Evolutionary conservation across 1,140 invertebrate species (phyloP).

Genomic region (Tachypleus tridentatus): DNA sequence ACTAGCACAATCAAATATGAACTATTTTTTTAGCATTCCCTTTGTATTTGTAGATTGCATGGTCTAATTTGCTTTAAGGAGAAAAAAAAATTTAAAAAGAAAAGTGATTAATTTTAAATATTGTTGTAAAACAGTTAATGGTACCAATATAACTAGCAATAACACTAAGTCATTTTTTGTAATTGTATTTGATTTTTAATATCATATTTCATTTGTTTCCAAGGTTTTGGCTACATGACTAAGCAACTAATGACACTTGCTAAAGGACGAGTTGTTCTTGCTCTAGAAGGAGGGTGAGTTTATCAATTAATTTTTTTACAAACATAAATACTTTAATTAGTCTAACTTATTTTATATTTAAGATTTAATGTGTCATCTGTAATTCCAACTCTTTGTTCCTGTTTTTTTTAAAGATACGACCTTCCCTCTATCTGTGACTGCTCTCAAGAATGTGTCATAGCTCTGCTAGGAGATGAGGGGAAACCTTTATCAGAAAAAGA

Average conservation of each 20-base stretch:
- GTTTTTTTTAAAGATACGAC: constrained; percentile 59
- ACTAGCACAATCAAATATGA: too few species aligned
- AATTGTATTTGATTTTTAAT: too few species aligned
- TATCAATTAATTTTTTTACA: background rate
- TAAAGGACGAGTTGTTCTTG: constrained; percentile 58
- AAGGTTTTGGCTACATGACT: constrained; percentile 88
- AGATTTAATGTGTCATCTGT: background rate
- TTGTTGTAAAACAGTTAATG: too few species aligned
- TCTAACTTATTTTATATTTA: too few species aligned
- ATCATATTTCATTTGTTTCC: background rate
- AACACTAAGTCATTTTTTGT: too few species aligned
- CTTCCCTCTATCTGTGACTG: constrained; percentile 90
- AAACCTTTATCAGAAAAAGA: constrained; percentile 60
- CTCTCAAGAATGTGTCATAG: constrained; percentile 84
- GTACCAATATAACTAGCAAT: too few species aligned
- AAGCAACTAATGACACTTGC: constrained; percentile 80
- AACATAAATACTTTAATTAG: background rate
- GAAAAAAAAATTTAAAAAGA: too few species aligned
- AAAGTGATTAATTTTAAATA: too few species aligned
- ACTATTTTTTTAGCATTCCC: too few species aligned
- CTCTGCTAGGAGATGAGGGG: constrained; percentile 72
- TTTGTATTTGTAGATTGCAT: too few species aligned
- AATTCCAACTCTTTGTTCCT: background rate
- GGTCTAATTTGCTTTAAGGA: too few species aligned
- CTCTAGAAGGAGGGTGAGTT: constrained; percentile 32